Conservation (phyloP, 1,140 invertebrate species). For the Cephus cinctus region DNA sequence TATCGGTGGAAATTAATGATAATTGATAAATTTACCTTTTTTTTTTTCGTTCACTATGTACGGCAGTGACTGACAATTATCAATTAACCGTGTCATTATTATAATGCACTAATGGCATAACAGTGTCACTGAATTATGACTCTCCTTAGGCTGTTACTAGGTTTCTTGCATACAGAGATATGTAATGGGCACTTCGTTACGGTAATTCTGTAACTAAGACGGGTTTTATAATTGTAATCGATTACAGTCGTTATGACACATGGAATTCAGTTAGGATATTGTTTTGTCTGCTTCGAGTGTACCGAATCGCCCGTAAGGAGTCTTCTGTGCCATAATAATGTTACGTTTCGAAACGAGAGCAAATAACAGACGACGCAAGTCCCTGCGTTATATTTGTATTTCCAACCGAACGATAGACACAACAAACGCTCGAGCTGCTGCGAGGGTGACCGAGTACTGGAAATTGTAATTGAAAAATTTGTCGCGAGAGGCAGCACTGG, state of each 20-base stretch:
- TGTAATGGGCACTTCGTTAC: constrained; percentile 23
- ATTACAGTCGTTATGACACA: constrained; percentile 3
- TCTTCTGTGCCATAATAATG: too few relatives aligned
- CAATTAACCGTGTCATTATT: constrained; percentile 20
- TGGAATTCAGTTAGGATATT: not conserved
- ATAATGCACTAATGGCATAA: constrained; percentile 20
- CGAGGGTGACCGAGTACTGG: too few relatives aligned
- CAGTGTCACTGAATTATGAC: constrained; percentile 16
- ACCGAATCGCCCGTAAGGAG: not conserved
- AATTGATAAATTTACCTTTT: too few relatives aligned
- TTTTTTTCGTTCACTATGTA: too few relatives aligned
- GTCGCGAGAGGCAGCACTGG: too few relatives aligned
- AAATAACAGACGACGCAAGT: too few relatives aligned
- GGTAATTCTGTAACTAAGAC: constrained; percentile 18
- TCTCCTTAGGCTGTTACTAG: constrained; percentile 18
- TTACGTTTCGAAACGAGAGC: too few relatives aligned
- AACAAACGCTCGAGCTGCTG: too few relatives aligned
- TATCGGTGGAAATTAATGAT: too few relatives aligned
- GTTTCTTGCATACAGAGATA: constrained; percentile 13
- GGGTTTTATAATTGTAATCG: constrained; percentile 11
- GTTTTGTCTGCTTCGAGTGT: not conserved
- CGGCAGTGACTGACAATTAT: constrained; percentile 21
- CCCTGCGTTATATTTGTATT: too few relatives aligned
- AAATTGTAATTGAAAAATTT: too few relatives aligned
- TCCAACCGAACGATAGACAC: too few relatives aligned